A percentile compares a stretch with the other conserved stretches of the same genome.
phyloP scores from a whole-genome alignment of 2,113 vertebrate genomes.

The Motacilla alba region DNA sequence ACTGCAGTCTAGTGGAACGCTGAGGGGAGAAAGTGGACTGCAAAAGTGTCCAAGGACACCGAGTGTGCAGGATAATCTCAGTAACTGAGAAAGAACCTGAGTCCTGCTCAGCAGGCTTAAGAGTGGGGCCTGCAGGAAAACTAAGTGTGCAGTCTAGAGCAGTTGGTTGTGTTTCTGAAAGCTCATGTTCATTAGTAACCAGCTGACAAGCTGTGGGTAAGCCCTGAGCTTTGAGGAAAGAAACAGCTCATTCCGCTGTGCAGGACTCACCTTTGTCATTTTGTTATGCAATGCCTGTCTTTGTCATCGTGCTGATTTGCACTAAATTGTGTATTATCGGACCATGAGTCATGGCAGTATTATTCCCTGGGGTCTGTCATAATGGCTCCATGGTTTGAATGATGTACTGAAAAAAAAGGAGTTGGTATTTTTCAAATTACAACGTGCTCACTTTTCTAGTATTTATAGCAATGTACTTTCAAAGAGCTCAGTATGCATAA shows the following conservation, averaged over 20 bases:
- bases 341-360: background rate
- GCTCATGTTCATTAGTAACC: background rate
- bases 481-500: conserved; percentile 50
- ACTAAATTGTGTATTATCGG: background rate
- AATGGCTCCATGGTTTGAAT: conserved; percentile 38
- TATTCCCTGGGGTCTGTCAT: background rate
- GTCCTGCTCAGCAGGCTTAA: background rate
- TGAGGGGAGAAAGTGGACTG: background rate
- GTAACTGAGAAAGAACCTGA: background rate
- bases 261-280: background rate
- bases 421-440: conserved; percentile 36
- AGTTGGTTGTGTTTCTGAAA: background rate
- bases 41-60: background rate
- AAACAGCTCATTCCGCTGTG: background rate
- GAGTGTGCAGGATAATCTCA: background rate
- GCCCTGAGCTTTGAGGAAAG: background rate
- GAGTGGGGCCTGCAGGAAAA: background rate
- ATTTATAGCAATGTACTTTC: conserved; percentile 56
- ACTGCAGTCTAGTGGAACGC: background rate
- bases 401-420: background rate
- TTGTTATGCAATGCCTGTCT: background rate
- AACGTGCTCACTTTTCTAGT: background rate
- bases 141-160: background rate
- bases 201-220: background rate
- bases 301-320: background rate